These are phyloP conservation scores for Brachylomia viminalis DNA, from an alignment of 2,888 invertebrate genomes.

Conservation along the genomic window DNA sequence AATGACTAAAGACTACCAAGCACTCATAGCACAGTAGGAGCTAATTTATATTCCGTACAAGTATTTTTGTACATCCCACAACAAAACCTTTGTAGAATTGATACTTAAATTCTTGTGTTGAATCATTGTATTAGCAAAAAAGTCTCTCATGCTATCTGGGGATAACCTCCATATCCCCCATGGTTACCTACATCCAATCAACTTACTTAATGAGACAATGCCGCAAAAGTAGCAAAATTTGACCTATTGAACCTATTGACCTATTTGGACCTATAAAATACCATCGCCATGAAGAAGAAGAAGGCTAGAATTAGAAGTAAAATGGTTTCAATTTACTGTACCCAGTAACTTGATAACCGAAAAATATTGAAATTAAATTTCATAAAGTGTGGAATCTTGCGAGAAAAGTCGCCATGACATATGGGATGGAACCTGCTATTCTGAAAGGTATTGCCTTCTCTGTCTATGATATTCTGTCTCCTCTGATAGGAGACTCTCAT, in stretches of 20 bases:
- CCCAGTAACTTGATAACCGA: not conserved
- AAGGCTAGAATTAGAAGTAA: too few species aligned
- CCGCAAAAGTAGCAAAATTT: not conserved
- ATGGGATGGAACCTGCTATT: not conserved
- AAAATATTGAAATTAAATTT: not conserved
- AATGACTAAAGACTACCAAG: too few species aligned
- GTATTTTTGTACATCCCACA: constrained; percentile 46
- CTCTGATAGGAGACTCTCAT: not conserved
- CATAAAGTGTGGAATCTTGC: not conserved
- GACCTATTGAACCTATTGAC: too few species aligned
- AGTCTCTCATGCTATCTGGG: not conserved
- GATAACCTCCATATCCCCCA: not conserved
- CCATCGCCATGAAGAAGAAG: too few species aligned
- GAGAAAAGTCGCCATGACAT: not conserved
- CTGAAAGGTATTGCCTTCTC: not conserved
- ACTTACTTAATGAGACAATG: not conserved
- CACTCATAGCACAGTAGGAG: constrained; percentile 35
- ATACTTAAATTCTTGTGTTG: constrained; percentile 33
- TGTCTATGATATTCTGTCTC: not conserved
- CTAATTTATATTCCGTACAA: constrained; percentile 54
- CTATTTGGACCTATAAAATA: not conserved
- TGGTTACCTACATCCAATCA: not conserved
- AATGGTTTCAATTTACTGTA: not conserved
- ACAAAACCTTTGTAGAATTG: constrained; percentile 37
- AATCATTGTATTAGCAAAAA: constrained; percentile 32